These are phyloP conservation scores for Drosophila cognata DNA, from an alignment of 2,888 invertebrate species.

Conservation along the genomic window DNA sequence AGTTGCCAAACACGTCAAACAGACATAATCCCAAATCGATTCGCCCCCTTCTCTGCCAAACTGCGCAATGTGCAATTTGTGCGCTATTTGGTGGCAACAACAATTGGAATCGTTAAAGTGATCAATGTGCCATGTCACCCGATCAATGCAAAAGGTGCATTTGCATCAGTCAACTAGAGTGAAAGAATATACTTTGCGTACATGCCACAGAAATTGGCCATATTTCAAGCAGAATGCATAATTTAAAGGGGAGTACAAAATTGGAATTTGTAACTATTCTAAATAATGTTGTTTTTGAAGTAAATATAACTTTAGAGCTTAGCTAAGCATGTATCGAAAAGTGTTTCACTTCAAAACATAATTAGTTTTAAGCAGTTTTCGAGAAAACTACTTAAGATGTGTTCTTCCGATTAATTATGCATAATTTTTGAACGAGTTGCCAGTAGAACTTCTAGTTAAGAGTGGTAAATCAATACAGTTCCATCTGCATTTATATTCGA, in stretches of 20 bases:
- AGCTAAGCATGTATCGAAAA: too few relatives aligned
- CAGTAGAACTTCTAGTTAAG: background rate
- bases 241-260: background rate
- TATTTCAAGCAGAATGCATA: background rate
- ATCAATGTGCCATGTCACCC: constrained; percentile 36
- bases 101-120: constrained; percentile 39
- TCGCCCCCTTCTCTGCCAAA: constrained; percentile 13
- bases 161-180: background rate
- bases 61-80: constrained; percentile 42
- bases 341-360: too few relatives aligned
- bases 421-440: too few relatives aligned
- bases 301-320: too few relatives aligned
- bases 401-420: too few relatives aligned
- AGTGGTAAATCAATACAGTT: background rate
- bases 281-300: too few relatives aligned
- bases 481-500: background rate
- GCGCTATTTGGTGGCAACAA: constrained; percentile 16
- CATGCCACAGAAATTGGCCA: background rate
- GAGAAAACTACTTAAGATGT: too few relatives aligned
- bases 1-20: constrained; percentile 60
- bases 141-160: constrained; percentile 48
- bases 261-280: background rate
- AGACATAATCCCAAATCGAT: constrained; percentile 62
- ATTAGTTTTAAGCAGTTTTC: too few relatives aligned
- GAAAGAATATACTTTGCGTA: background rate